phyloP scores from a whole-genome alignment of 92 coral and sea anemone species.

The Porites cylindrica region DNA sequence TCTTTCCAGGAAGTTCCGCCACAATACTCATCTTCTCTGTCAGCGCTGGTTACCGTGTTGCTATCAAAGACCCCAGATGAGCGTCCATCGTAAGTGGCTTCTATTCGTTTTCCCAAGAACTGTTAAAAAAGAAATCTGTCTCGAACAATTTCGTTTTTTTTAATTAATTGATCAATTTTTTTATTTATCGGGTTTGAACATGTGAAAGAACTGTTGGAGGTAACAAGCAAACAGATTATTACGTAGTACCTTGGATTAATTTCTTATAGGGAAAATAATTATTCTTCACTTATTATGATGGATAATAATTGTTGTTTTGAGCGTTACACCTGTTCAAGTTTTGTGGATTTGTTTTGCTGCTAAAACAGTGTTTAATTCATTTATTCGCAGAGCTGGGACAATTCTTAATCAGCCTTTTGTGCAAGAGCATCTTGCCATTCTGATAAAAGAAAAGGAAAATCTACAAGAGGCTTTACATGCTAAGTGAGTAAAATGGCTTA shows the following conservation, averaged over 20 bases:
- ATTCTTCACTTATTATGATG: too few species aligned
- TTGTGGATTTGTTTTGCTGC: background rate
- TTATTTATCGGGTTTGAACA: too few species aligned
- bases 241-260: too few species aligned
- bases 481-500: conserved; percentile 44
- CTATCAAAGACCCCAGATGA: conserved; percentile 91
- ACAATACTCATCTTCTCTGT: conserved; percentile 70
- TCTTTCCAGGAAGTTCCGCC: conserved; percentile 78
- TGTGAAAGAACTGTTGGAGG: too few species aligned
- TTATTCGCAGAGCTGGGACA: conserved; percentile 82
- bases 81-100: conserved; percentile 84
- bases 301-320: too few species aligned
- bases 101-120: background rate
- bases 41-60: conserved; percentile 73
- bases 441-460: conserved; percentile 87
- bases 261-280: too few species aligned
- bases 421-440: conserved; percentile 82
- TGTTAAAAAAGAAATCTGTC: too few species aligned
- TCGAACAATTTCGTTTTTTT: too few species aligned
- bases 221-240: too few species aligned
- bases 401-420: conserved; percentile 87
- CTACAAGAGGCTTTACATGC: conserved; percentile 86
- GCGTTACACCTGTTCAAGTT: background rate
- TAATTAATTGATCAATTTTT: too few species aligned
- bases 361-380: too few species aligned